Percentiles rank a stretch among this genome's conserved stretches.
phyloP scores from a whole-genome alignment of 2,797 vertebrate species.

The Anableps anableps region DNA sequence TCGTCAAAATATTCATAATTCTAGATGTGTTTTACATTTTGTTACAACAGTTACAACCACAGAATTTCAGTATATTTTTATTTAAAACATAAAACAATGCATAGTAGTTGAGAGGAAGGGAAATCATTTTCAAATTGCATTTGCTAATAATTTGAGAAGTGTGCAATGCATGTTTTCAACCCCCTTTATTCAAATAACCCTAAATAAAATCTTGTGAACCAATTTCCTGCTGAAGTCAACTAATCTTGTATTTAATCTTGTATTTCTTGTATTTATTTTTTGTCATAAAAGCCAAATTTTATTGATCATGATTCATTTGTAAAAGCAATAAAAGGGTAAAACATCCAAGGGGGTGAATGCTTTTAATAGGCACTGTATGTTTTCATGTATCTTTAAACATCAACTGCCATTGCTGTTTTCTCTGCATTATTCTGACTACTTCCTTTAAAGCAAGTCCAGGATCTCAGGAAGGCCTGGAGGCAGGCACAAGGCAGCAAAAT shows the following conservation, averaged over 20 bases:
- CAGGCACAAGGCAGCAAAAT: not conserved
- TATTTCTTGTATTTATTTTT: not conserved
- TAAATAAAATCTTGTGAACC: not conserved
- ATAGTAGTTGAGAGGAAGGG: not conserved
- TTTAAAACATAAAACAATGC: not conserved
- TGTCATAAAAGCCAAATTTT: not conserved
- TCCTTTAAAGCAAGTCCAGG: not conserved
- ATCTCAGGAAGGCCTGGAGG: not conserved
- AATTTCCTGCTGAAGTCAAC: not conserved
- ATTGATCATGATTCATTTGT: not conserved
- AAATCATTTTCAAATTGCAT: not conserved
- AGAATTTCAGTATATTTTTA: not conserved
- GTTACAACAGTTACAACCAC: not conserved
- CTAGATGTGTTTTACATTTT: not conserved
- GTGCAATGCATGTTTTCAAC: not conserved
- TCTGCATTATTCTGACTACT: not conserved
- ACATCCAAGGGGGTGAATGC: not conserved
- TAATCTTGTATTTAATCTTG: too few relatives aligned
- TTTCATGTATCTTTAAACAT: not conserved
- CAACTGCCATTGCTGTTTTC: not conserved
- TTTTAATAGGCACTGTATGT: not conserved
- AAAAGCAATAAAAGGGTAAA: not conserved
- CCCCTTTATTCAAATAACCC: not conserved
- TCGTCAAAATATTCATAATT: not conserved
- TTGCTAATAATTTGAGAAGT: not conserved